Base-by-base conservation (phyloP, 1,140 invertebrate species). In the Drosophila albomicans region DNA sequence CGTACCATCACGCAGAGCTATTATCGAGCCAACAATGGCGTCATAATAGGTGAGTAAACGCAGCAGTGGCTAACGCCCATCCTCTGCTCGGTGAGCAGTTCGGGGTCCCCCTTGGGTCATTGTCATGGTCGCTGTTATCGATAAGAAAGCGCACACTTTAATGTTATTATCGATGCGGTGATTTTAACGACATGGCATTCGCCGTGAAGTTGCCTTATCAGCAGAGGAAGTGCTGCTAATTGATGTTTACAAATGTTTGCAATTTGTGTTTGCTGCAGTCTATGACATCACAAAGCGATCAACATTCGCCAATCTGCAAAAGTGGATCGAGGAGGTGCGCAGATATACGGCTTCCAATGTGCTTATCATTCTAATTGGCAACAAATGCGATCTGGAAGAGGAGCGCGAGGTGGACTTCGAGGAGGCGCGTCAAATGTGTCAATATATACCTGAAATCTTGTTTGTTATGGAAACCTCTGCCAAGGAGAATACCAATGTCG, bases 241-340 rank as follows among this genome's bases (percentile, higher is more conserved):
- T 77, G 62, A 15, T 69, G 15, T 13, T 59, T 54, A 56, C 13
- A 13, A 15, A 35, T 52, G 35, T 69, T 30, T 43, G 8, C 10
- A 25, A 4, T 25, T 38, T 10, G 3, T 28, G 41, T 45, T 4
- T 57, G 20, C 20, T 62, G 11, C 93, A 96, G 98, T 98, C 57
- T 99, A 99, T 94, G 98, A 99, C 93, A 98, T 99, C 69, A 98
- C 98, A 76, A 98, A 98, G 87, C 94, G 96, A 70, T 95, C 97
- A 43, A 97, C 97, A 57, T 99, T 99, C 94, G 94, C 98, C 56
- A 98, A 96, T 80, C 93, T 99, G 61, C 95, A 97, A 92, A 95
- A 97, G 91, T 99, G 98, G 98, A 96, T 99, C 68, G 98, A 99
- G 89, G 98, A 99, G 94, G 97, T 99, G 3, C 94, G 97, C 84